Evolutionary conservation across 2,888 invertebrate species (phyloP).

Genomic region (Argyra leucocephala): DNA sequence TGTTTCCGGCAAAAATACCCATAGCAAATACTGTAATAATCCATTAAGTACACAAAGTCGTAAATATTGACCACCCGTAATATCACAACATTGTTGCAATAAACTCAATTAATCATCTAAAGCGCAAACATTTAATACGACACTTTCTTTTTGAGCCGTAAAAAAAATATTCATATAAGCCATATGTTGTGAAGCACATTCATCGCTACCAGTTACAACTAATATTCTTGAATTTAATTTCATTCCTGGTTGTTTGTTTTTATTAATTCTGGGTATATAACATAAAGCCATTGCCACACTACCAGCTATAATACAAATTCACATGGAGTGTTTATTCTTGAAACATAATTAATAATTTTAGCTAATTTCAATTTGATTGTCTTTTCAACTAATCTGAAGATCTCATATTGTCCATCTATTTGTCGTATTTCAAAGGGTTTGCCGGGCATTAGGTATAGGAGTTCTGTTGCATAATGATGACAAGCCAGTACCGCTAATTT

Average conservation of each 20-base stretch:
- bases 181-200: conserved; percentile 91
- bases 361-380: conserved; percentile 68
- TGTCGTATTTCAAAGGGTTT: conserved; percentile 64
- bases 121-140: conserved; percentile 86
- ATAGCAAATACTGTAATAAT: conserved; percentile 50
- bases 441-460: conserved; percentile 65
- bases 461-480: conserved; percentile 73
- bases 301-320: conserved; percentile 79
- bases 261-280: conserved; percentile 65
- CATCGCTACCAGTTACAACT: conserved; percentile 80
- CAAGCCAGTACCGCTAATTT: conserved; percentile 81
- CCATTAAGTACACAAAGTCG: conserved; percentile 80
- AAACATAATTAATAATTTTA: conserved; percentile 43
- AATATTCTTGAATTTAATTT: conserved; percentile 68
- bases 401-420: conserved; percentile 85
- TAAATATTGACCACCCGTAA: conserved; percentile 86
- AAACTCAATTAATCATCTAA: conserved; percentile 82
- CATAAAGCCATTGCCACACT: conserved; percentile 83
- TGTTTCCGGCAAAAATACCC: conserved; percentile 88
- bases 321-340: conserved; percentile 46
- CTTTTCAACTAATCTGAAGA: conserved; percentile 76
- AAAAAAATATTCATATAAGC: conserved; percentile 98
- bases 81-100: conserved; percentile 92
- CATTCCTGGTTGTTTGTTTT: conserved; percentile 53
- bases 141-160: conserved; percentile 80